Conservation (phyloP, 92 coral and sea anemone species). For the Heliopora coerulea region DNA sequence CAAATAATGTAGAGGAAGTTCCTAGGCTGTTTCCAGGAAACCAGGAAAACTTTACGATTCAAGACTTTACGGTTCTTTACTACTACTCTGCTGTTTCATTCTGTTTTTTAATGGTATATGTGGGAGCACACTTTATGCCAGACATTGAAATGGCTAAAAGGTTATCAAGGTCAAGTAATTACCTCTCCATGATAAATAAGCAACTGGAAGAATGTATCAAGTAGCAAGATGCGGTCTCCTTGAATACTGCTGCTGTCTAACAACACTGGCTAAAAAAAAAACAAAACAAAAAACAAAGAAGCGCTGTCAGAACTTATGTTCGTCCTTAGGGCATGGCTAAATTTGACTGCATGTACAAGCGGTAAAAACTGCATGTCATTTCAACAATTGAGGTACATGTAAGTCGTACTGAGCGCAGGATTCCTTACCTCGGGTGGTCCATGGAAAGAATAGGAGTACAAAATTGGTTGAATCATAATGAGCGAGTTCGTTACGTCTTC, state of each 20-base stretch:
- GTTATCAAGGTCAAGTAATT: neutral
- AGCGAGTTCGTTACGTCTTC: slow-evolving; percentile 95
- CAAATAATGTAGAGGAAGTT: too few species aligned
- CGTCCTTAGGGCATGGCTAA: neutral
- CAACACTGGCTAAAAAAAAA: slow-evolving; percentile 84
- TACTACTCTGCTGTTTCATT: too few species aligned
- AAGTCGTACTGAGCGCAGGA: neutral
- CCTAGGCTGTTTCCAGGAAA: too few species aligned
- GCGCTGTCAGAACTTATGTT: neutral
- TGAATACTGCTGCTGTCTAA: slow-evolving; percentile 95
- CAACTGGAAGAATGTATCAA: slow-evolving; percentile 96
- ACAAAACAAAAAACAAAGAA: neutral
- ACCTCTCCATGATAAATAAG: slow-evolving; percentile 99
- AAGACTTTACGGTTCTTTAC: too few species aligned
- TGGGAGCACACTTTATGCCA: too few species aligned
- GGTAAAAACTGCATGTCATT: neutral
- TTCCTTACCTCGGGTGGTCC: slow-evolving; percentile 94
- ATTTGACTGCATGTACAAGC: neutral
- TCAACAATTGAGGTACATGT: neutral
- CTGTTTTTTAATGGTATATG: too few species aligned
- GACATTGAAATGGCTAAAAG: too few species aligned
- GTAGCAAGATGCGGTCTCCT: slow-evolving; percentile 77
- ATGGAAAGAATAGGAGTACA: slow-evolving; percentile 94
- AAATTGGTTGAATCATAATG: slow-evolving; percentile 95
- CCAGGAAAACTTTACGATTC: too few species aligned